phyloP scores from a whole-genome alignment of 2,888 invertebrate species.

The Sipunculus nudus region DNA sequence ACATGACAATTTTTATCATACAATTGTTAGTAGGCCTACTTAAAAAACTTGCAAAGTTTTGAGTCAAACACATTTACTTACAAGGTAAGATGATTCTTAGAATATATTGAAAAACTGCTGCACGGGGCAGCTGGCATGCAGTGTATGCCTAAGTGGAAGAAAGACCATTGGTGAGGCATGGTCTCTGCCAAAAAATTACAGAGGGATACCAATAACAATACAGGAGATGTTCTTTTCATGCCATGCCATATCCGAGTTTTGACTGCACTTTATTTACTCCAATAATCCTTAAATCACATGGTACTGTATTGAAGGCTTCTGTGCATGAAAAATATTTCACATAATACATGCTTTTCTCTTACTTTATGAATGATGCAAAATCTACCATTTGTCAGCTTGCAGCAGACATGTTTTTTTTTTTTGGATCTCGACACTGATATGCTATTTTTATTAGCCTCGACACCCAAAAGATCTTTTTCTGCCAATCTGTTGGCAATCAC shows the following conservation, averaged over 20 bases:
- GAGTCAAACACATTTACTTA: too few species aligned
- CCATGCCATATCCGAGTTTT: background rate
- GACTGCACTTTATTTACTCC: background rate
- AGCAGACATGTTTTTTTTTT: background rate
- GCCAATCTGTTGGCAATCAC: background rate
- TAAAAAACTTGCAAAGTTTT: too few species aligned
- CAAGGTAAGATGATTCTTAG: too few species aligned
- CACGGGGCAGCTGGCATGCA: too few species aligned
- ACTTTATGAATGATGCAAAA: background rate
- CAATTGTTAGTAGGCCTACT: too few species aligned
- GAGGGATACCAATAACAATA: background rate
- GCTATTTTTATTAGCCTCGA: background rate
- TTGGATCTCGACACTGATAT: too few species aligned
- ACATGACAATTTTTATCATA: too few species aligned
- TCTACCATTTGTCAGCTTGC: background rate
- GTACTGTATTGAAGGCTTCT: background rate
- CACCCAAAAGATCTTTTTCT: background rate
- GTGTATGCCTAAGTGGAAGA: background rate
- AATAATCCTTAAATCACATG: slow-evolving; percentile 1
- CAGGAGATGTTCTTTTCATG: background rate
- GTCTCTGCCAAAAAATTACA: background rate
- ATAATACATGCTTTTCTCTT: background rate
- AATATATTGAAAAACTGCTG: too few species aligned
- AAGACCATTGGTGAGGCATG: background rate
- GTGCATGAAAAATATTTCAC: background rate